phyloP scores from a whole-genome alignment of 2,888 invertebrate genomes.

The Cactoblastis cactorum region DNA sequence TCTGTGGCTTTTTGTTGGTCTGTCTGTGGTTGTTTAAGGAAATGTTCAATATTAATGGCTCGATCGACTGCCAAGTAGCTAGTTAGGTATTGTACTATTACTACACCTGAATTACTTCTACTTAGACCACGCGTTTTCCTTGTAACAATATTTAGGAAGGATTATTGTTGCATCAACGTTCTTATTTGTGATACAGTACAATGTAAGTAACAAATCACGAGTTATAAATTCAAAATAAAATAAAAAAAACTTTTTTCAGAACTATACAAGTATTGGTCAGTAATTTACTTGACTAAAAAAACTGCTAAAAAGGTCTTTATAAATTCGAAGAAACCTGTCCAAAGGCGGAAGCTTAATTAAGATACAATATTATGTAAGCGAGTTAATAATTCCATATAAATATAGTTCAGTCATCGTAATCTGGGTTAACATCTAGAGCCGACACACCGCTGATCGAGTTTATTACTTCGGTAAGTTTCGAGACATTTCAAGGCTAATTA shows the following conservation, averaged over 20 bases:
- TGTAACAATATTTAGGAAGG: constrained; percentile 24
- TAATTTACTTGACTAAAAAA: too few species aligned
- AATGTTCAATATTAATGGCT: constrained; percentile 32
- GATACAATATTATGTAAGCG: not conserved
- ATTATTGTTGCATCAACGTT: constrained; percentile 9
- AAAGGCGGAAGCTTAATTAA: not conserved
- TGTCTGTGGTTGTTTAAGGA: constrained; percentile 25
- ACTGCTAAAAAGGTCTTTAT: not conserved
- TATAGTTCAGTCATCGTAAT: constrained; percentile 6
- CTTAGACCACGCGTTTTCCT: constrained; percentile 26
- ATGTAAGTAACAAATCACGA: too few species aligned
- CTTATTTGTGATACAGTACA: too few species aligned
- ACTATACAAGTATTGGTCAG: too few species aligned
- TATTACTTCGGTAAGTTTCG: not conserved
- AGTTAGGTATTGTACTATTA: too few species aligned
- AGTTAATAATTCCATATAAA: constrained; percentile 1
- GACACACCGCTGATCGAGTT: constrained; percentile 15
- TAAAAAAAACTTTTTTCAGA: too few species aligned
- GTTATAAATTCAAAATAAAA: too few species aligned
- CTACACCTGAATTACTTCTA: constrained; percentile 13
- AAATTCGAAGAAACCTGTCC: not conserved
- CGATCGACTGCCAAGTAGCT: constrained; percentile 18
- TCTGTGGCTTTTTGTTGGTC: not conserved
- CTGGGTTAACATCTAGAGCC: constrained; percentile 19
- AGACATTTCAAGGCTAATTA: not conserved